phyloP scores from a whole-genome alignment of 2,797 vertebrate species.

The Hirundo rustica region DNA sequence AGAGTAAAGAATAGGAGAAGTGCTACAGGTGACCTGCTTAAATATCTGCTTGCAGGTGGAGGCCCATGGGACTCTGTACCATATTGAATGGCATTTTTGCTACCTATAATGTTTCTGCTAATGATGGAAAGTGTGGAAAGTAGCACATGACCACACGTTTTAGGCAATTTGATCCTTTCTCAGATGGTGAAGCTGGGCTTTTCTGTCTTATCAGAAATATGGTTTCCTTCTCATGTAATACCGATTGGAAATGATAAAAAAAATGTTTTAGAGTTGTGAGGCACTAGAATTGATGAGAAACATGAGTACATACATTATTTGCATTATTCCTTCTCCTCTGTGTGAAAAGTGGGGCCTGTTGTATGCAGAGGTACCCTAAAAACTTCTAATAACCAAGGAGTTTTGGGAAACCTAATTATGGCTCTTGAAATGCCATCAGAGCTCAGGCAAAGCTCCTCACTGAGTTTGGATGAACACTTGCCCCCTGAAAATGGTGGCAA shows the following conservation, averaged over 20 bases:
- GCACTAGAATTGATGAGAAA: neutral
- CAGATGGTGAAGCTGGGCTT: neutral
- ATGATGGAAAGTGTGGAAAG: neutral
- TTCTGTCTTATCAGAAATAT: neutral
- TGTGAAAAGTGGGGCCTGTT: neutral
- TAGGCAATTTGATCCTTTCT: neutral
- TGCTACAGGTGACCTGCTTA: neutral
- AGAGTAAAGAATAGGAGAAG: neutral
- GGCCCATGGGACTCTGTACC: neutral
- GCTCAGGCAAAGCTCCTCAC: neutral
- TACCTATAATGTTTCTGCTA: neutral
- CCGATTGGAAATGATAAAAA: neutral
- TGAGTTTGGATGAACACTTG: neutral
- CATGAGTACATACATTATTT: neutral
- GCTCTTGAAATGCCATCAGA: neutral
- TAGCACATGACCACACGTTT: neutral
- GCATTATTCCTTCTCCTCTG: neutral
- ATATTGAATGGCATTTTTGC: slow-evolving; percentile 12
- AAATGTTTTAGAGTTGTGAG: neutral
- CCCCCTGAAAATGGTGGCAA: neutral
- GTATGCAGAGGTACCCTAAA: neutral
- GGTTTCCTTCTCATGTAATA: neutral
- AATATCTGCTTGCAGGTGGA: neutral
- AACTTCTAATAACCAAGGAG: neutral
- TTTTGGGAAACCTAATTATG: neutral